Evolutionary conservation across 2,797 vertebrate species (phyloP).

Genomic region (Pogoniulus pusillus): DNA sequence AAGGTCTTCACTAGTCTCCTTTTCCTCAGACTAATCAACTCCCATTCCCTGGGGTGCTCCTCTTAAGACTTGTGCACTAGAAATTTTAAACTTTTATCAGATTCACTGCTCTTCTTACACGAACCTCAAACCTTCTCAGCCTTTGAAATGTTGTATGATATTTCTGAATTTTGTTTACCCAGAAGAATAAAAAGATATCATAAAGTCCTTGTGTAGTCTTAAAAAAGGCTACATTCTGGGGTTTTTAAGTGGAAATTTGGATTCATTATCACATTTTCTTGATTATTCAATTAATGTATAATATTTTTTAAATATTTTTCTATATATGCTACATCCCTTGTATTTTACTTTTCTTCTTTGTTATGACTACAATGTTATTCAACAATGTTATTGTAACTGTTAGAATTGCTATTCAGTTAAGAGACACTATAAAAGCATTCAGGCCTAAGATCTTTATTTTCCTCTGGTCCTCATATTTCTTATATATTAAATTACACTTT

Average conservation of each 20-base stretch:
- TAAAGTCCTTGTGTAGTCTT: neutral
- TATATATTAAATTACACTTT: neutral
- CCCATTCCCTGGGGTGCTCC: neutral
- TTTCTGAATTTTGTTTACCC: neutral
- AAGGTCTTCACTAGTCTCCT: neutral
- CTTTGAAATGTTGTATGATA: neutral
- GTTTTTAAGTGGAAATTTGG: constrained; percentile 18
- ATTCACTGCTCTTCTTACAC: neutral
- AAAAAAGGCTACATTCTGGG: constrained; percentile 27
- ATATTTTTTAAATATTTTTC: neutral
- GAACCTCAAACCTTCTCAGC: neutral
- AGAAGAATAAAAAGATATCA: neutral
- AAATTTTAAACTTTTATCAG: neutral
- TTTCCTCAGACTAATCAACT: neutral
- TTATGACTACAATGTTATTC: neutral
- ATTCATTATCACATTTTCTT: constrained; percentile 9
- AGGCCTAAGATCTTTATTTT: neutral
- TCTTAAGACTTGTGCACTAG: neutral
- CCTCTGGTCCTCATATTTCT: neutral
- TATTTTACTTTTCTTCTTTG: neutral
- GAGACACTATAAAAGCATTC: neutral
- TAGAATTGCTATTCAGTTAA: neutral
- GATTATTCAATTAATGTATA: neutral
- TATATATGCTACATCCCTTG: neutral
- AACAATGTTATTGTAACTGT: neutral